Evolutionary conservation across 2,888 invertebrate species (phyloP), one percentile per base, ranked within the genome.

Genomic region (Pseudanteris insignis): DNA sequence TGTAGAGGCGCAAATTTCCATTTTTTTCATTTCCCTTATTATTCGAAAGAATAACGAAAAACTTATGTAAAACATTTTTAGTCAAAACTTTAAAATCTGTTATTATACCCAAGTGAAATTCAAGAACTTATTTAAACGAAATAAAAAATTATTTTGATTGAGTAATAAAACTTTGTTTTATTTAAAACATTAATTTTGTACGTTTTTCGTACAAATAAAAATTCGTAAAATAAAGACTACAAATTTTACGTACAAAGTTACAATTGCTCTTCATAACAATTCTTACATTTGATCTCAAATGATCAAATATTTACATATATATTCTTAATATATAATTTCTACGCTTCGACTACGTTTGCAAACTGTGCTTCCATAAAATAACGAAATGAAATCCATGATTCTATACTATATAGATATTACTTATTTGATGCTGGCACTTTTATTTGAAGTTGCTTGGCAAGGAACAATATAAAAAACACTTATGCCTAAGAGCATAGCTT

Each of bases 331-430:
- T 66, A 48, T 21, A 61, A 72, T 71, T 70, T 73, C 77, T 78
- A 78, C 76, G 67, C 69, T 69, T 75, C 63, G 75, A 78, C 77
- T 78, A 78, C 73, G 55, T 62, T 69, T 71, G 70, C 69, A 69
- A 72, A 65, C 68, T 70, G 66, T 68, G 66, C 68, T 62, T 65
- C 62, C 50, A 59, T 43, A 32, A 37, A 37, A 44, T 10, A 21
- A 21, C 40, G 38, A 38, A 12, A 12, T 28, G 26, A 9, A 8
- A 30, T 28, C 26, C 29, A 25, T 26, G 18, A 7, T 12, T 34
- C 7, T 21, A 14, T 43, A n/a, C 10, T 18, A 30, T 13, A 9
- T 10, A 51, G 34, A 36, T 46, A 12, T 29, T 4, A 33, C 55
- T 48, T 34, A 43, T 15, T 36, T 54, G 29, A 40, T 40, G 25